Evolutionary conservation across 2,888 invertebrate genomes (phyloP).

Genomic region (Branchinecta sandiegonensis): DNA sequence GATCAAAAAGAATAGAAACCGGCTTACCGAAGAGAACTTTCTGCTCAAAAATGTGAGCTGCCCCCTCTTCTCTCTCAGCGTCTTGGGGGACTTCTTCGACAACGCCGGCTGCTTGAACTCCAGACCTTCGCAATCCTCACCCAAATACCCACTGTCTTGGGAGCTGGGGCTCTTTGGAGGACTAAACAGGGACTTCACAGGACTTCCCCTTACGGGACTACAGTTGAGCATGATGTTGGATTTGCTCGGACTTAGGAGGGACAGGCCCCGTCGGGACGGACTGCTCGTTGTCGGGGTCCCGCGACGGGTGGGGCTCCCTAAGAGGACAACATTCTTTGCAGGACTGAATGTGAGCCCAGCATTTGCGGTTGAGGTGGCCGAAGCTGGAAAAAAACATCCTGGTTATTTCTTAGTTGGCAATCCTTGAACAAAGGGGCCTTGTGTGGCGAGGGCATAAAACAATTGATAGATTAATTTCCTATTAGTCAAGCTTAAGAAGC

Average conservation of each 20-base stretch:
- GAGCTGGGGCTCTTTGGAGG: slow-evolving; percentile 15
- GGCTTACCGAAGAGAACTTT: slow-evolving; percentile 1
- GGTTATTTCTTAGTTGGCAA: too few species aligned
- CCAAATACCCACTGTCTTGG: background rate
- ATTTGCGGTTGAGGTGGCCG: background rate
- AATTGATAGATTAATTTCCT: too few species aligned
- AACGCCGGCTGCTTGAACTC: background rate
- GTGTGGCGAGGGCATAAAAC: too few species aligned
- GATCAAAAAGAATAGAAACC: too few species aligned
- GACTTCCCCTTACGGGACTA: slow-evolving; percentile 9
- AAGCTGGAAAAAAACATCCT: too few species aligned
- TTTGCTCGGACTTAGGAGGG: slow-evolving; percentile 5
- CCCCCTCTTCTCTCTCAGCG: background rate
- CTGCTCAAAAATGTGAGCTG: background rate
- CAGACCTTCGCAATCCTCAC: background rate
- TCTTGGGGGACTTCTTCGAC: background rate
- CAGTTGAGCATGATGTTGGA: slow-evolving; percentile 1
- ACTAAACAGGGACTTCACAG: background rate
- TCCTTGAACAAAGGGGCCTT: too few species aligned
- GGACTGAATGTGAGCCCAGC: background rate
- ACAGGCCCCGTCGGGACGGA: slow-evolving; percentile 3
- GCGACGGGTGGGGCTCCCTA: background rate
- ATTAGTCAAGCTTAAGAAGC: too few species aligned
- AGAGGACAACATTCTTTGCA: background rate
- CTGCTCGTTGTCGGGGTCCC: background rate